Base-by-base conservation (phyloP, 64 coral and sea anemone genomes). In the Montipora efflorescens region DNA sequence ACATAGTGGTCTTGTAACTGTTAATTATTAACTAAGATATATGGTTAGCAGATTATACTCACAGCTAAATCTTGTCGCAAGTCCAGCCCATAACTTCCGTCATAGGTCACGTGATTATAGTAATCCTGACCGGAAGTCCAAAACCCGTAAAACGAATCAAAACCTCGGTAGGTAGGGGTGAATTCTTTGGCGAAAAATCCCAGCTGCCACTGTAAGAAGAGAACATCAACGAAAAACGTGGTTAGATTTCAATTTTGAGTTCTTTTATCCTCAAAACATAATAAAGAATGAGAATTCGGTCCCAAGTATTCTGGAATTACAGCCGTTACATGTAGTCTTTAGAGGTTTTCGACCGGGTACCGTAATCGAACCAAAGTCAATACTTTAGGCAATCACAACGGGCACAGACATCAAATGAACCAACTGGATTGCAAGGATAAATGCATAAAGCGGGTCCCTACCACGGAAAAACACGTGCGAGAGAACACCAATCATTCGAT, bases 181-280 rank as follows among this genome's bases (percentile, higher is more conserved):
- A 96, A 99, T 21, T 99, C 97, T 50, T 92, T 96, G 15, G 97
- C 91, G 69, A 99, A 99, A 84, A 99, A 99, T 7, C 97, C 97
- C 84, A 99, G 89, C 48, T 99, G 97, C 97, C 97, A 99, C 97
- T 99, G 74, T 15, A 52, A 44, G 74, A 12, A 48, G 6, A 89
- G 22, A 64, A 21, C 21, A 64, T 61, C 16, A 82, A 71, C 14
- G 5, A 71, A 2, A 71, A 36, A 36, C 15, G 13, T 15, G 16
- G 16, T 15, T 18, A 67, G 11, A 14, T 14, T 67, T 71, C 8
- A 20, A 23, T 20, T 71, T 71, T 71, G 3, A 0, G 20, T 5
- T 71, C 4, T 5, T 71, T 78, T 48, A 11, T 4, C 4, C 4
- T 7, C 0, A 15, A 16, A 16, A 12, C 61, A 15, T 12, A 16